A percentile compares a stretch with the other conserved stretches of the same genome.
These are phyloP conservation scores for Tokudaia tokunoshimensis DNA, from an alignment of 2,797 vertebrate genomes.

Conservation along the genomic window DNA sequence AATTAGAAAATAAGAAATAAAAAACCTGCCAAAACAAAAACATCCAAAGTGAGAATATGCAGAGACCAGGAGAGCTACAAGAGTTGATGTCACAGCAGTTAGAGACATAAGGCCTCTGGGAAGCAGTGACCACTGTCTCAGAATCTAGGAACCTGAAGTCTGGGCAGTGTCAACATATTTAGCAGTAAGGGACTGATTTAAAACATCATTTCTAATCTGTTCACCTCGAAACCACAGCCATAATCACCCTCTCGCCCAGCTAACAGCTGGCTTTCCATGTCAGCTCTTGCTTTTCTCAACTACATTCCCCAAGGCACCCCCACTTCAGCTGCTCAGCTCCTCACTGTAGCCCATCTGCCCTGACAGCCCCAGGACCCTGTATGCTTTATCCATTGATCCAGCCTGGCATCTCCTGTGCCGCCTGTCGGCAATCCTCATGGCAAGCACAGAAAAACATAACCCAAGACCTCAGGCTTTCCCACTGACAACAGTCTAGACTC, in stretches of 20 bases:
- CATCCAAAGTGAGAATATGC: conserved; percentile 30
- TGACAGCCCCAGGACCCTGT: not conserved
- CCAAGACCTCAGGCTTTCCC: not conserved
- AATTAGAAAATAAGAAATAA: conserved; percentile 60
- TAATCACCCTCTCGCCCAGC: not conserved
- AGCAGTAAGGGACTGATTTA: conserved; percentile 35
- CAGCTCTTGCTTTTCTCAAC: not conserved
- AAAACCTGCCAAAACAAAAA: conserved; percentile 37
- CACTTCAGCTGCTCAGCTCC: not conserved
- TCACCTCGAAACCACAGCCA: not conserved
- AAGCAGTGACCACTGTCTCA: conserved; percentile 1
- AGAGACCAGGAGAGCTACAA: conserved; percentile 22
- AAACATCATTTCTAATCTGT: conserved; percentile 52
- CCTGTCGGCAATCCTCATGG: not conserved
- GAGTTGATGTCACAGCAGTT: not conserved
- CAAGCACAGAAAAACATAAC: not conserved
- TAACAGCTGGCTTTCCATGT: not conserved
- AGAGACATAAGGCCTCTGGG: not conserved
- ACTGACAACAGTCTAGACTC: not conserved
- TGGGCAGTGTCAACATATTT: not conserved
- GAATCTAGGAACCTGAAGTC: not conserved
- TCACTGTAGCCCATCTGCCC: not conserved
- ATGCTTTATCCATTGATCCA: not conserved
- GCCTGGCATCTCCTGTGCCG: not conserved
- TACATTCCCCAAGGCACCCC: not conserved